Conservation (phyloP, 2,797 vertebrate genomes). For the Naso thynnoides region DNA sequence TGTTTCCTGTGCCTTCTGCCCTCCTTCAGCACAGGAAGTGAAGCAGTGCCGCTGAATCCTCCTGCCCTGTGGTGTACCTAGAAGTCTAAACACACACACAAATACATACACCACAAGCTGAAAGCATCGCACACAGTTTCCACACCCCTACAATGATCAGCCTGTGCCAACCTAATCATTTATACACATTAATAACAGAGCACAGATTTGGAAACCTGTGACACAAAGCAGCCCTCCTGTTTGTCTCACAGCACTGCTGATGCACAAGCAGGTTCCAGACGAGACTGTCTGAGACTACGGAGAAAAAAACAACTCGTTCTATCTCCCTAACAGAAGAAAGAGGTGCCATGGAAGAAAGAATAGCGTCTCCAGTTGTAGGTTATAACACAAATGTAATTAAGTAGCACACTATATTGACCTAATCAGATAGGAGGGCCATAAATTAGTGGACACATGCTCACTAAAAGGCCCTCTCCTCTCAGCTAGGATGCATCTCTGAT, state of each 20-base stretch:
- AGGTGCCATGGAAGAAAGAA: constrained; percentile 65
- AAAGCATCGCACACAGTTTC: constrained; percentile 57
- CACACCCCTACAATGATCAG: constrained; percentile 44
- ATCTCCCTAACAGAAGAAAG: constrained; percentile 45
- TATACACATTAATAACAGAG: constrained; percentile 3
- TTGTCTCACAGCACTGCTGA: constrained; percentile 14
- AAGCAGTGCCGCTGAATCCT: constrained; percentile 65
- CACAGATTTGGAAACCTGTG: constrained; percentile 23
- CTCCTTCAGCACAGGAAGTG: constrained; percentile 77
- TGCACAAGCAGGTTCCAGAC: constrained; percentile 10
- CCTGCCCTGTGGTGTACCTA: constrained; percentile 50
- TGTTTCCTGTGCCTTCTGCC: constrained; percentile 71
- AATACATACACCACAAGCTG: constrained; percentile 18
- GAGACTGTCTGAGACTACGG: constrained; percentile 15
- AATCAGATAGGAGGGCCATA: constrained; percentile 85
- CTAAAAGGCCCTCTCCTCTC: constrained; percentile 81
- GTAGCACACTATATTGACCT: constrained; percentile 84
- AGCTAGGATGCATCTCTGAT: constrained; percentile 82
- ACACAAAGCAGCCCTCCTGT: constrained; percentile 23
- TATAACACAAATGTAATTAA: constrained; percentile 85
- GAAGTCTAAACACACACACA: constrained; percentile 54
- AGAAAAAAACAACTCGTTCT: constrained; percentile 35
- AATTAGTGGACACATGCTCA: constrained; percentile 81
- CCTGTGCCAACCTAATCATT: constrained; percentile 42
- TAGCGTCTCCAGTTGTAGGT: constrained; percentile 74